Evolutionary conservation across 37 sponge, comb jelly and placozoan genomes (phyloP), one percentile per base, ranked within the genome.

Genomic region (Corticium candelabrum): DNA sequence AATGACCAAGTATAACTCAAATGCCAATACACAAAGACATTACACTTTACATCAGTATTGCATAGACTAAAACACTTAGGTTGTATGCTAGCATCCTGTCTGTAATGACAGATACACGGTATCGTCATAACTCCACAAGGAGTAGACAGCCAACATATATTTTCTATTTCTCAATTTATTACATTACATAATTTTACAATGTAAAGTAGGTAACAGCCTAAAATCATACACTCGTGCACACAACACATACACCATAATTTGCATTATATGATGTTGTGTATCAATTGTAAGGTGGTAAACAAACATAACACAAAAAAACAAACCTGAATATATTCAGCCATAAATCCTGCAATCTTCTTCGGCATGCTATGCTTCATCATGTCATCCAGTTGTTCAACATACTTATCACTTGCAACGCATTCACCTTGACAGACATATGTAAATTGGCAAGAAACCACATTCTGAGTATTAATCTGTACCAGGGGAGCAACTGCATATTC

Each of bases 301-400:
- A 11, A 7, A 76, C 29, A 7, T 67, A 62, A 62, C 15, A 27
- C 29, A 76, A 80, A 31, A 1, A 15, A 32, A 29, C 84, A 34
- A 5, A 89, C 93, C 75, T 94, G 94, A 33, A 96, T 90, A 2
- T 86, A 82, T 81, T 96, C 97, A 39, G 85, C 91, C 77, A 93
- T 84, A 77, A 96, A 93, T 1, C 84, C 97, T 56, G 94, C 97
- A 7, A 96, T 36, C 69, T 80, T 85, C 81, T 83, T 84, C 35
- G 97, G 93, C 31, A 78, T 79, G 38, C 82, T 82, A 82, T 86
- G 85, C 7, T 78, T 81, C 0, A 96, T 75, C 3, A 85, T 72
- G 57, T 96, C 97, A 32, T 74, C 39, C 76, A 93, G 70, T 81
- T 93, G 91, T 39, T 88, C 89, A 0, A 77, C 87, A 50, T 96